Base-by-base conservation (phyloP, 2,797 vertebrate species). In the Xyrichtys novacula region DNA sequence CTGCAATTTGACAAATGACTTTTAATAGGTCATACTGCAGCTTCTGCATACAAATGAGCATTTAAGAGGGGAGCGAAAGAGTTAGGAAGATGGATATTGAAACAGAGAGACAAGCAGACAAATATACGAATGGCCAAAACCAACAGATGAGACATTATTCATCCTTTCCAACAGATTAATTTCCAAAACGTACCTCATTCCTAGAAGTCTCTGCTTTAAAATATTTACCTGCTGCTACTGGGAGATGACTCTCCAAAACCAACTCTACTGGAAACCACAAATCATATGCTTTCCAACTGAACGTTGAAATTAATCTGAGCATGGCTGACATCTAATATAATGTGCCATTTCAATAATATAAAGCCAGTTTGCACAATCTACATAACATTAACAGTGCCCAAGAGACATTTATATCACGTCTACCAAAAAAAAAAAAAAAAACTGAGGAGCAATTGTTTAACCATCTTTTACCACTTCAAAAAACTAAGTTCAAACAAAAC, bases 1-100 rank as follows among this genome's bases (percentile, higher is more conserved):
- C 84, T 88, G 89, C 88, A 92, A 92, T 93, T 90, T 92, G 90
- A 93, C 90, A 94, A 93, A 94, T 88, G 80, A 89, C 91, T 92
- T 91, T 92, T 93, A 93, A 94, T 94, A 88, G 92, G 92, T 92
- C 87, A 86, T 48, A 84, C 74, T 42, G 38, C 69, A 49, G 73
- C 59, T 32, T 58, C 22, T 71, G 91, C 89, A 94, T 94, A 86
- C 88, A 85, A 77, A 94, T 90, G 85, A 86, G 74, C 7, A 63
- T 63, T 68, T 53, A 67, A 54, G 49, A 39, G 48, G 55, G 71
- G 52, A 74, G 53, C 40, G 56, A 54, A 46, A 19, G 49, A 60
- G 34, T 40, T 60, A 76, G 38, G 67, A 40, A 71, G 80, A 86
- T 26, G 49, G 71, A 71, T 72, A 65, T 55, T 74, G 75, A 76